Evolutionary conservation across 2,888 invertebrate genomes (phyloP), one percentile per base, ranked within the genome.

Genomic region (Cephalotes varians): DNA sequence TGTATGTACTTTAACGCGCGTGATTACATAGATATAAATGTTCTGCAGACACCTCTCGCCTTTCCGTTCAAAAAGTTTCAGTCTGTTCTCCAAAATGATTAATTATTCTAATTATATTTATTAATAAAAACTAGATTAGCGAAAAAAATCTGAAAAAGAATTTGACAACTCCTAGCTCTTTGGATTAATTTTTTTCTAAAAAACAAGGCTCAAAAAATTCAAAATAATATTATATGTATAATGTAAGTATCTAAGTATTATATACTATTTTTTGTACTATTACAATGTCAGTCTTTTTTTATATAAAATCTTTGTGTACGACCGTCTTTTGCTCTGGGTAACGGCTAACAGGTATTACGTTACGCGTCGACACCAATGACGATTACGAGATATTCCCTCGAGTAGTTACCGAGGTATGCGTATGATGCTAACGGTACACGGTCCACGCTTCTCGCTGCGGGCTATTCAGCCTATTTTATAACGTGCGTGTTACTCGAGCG

Each of bases 381-480:
- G 73, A 44, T 80, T 79, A 71, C 79, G 80, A 83, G 90, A 87
- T 82, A 86, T 91, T 90, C 87, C 85, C 89, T 91, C 56, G 54
- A 18, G 40, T 77, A 77, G 92, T 92, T 92, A 89, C 86, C 69
- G 58, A 84, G 85, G 85, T 88, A 91, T 90, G 89, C 89, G 91
- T 91, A 91, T 90, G 90, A 87, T 85, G 88, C 90, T 93, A 94
- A 94, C 94, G 94, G 94, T 94, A 94, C 93, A 92, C 83, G 93
- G 92, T 91, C 92, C 94, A 92, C 89, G 84, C 83, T 85, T 80
- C 77, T 80, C 49, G 54, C 77, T 79, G 21, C 71, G 54, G 56
- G 56, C 56, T 54, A 54, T 34, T 79, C 77, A 79, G 77, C 77
- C 77, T 79, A 79, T 79, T 79, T 79, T 79, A 79, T 71, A 79